These are phyloP conservation scores for Mesembrinibis cayennensis DNA, from an alignment of 2,113 vertebrate species.

Conservation along the genomic window DNA sequence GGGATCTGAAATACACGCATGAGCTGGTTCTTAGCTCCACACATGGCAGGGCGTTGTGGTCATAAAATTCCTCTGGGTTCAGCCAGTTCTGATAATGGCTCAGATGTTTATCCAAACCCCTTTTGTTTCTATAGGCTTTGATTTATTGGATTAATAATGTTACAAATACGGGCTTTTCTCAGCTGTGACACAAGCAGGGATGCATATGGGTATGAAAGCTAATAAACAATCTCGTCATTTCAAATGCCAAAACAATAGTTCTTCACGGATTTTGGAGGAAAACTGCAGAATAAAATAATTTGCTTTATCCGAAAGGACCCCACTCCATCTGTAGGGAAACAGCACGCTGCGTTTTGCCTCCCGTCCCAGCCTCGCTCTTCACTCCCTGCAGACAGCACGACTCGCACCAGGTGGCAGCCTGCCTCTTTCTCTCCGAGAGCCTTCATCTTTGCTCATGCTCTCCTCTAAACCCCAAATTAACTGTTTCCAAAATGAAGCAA, in stretches of 20 bases:
- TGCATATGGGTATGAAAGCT: rapidly evolving
- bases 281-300: neutral
- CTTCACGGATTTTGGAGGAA: neutral
- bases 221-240: neutral
- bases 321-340: rapidly evolving
- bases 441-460: neutral
- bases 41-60: neutral
- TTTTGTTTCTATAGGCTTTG: neutral
- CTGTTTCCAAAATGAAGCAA: neutral
- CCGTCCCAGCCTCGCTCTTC: too few relatives aligned
- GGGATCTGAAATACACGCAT: neutral
- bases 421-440: neutral
- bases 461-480: neutral
- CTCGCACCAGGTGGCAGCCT: constrained; percentile 14
- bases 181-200: neutral
- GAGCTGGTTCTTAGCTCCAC: neutral
- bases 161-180: neutral
- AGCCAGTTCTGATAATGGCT: neutral
- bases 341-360: neutral
- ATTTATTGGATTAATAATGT: neutral
- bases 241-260: neutral
- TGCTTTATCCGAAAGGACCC: neutral
- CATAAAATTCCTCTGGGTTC: neutral
- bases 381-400: neutral
- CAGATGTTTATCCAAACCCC: neutral